Percentiles rank a stretch among this genome's conserved stretches.
phyloP scores from a whole-genome alignment of 2,888 invertebrate species.

The Strigamia maritima region DNA sequence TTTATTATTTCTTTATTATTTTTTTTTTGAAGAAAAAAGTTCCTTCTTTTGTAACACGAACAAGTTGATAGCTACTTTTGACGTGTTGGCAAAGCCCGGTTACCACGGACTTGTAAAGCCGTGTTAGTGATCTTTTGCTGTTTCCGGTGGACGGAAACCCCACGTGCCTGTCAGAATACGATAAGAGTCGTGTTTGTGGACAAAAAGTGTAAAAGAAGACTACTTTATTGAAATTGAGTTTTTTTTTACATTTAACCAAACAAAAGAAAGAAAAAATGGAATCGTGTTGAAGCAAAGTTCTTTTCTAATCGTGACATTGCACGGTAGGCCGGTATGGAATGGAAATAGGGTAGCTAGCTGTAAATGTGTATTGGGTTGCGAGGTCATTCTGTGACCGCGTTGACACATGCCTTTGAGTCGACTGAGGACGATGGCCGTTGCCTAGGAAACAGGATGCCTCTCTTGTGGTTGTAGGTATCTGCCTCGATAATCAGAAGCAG shows the following conservation, averaged over 20 bases:
- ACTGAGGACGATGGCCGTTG: constrained; percentile 8
- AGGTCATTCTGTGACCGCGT: constrained; percentile 2
- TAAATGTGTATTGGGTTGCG: neutral
- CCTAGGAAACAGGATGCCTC: neutral
- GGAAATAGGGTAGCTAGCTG: neutral
- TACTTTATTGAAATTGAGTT: neutral
- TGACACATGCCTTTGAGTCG: constrained; percentile 7
- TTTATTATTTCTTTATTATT: neutral
- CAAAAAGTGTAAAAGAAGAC: neutral
- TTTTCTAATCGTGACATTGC: constrained; percentile 20
- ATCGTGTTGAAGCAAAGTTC: neutral
- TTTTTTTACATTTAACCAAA: neutral
- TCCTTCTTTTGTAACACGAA: neutral
- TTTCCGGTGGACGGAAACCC: constrained; percentile 14
- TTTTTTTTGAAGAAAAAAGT: neutral
- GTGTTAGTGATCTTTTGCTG: constrained; percentile 17
- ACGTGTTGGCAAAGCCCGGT: neutral
- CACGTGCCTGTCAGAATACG: constrained; percentile 17
- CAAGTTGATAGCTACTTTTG: neutral
- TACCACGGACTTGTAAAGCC: neutral
- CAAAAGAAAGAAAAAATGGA: neutral
- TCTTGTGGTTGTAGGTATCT: constrained; percentile 9
- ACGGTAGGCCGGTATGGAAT: neutral
- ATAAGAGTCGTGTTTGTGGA: neutral
- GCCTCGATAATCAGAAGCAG: constrained; percentile 26